Evolutionary conservation across 2,113 vertebrate genomes (phyloP), one percentile per base, ranked within the genome.

Genomic region (Poeciliopsis prolifica): DNA sequence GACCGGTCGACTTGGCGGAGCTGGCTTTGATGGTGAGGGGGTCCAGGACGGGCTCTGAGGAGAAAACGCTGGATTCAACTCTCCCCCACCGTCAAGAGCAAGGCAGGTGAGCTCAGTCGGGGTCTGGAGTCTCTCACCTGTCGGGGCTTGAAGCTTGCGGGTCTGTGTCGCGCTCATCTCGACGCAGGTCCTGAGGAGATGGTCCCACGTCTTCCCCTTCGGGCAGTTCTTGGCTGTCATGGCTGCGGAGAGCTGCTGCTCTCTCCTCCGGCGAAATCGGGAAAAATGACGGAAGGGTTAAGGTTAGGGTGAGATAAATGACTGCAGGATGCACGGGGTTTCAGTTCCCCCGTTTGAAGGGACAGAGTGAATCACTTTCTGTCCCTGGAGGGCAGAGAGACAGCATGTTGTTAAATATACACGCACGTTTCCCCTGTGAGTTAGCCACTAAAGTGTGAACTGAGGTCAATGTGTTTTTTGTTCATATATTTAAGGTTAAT

Each of bases 291-390:
- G 2, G 29, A 29, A 1, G 2, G 29, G 29, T 29, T 29, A 1
- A 2, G 29, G 29, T 29, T 29, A 29, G 29, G 29, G 29, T 29
- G 29, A 29, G 29, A 29, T 1, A 80, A 67, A 78, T 70, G 63
- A 86, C 68, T 66, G 70, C 71, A 70, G 70, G 51, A 61, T 1
- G 31, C 4, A 83, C 81, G 81, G 89, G 80, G 86, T 93, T 94
- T 94, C 93, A 94, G 71, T 94, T 94, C 93, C 92, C 89, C 79
- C 51, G 77, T 87, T 77, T 81, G 42, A 70, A 65, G 86, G 91
- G 90, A 93, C 90, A 87, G 82, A 54, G 73, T 92, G 92, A 93
- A 82, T 90, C 89, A 91, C 86, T 65, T 61, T 64, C 61, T 68
- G 74, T 78, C 92, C 85, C 86, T 78, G 1, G 15, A 86, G 83